phyloP scores from a whole-genome alignment of 92 coral and sea anemone species.

The Metridium senile region DNA sequence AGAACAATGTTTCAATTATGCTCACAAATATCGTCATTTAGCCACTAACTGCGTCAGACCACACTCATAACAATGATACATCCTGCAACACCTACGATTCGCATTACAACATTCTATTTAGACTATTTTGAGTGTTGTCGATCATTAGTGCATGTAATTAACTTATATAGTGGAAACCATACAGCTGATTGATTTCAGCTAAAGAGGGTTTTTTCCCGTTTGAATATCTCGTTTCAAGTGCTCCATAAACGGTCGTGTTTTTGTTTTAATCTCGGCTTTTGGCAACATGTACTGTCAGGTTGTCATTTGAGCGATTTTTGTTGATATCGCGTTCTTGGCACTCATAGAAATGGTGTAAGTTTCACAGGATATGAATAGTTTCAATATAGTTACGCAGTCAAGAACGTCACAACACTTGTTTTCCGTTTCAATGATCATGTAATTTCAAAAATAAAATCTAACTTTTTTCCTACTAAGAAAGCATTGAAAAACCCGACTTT shows the following conservation, averaged over 20 bases:
- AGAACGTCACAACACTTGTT: not conserved
- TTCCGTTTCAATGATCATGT: not conserved
- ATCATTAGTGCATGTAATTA: not conserved
- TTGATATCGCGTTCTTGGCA: not conserved
- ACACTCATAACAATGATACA: not conserved
- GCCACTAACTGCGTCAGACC: not conserved
- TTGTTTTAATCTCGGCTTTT: not conserved
- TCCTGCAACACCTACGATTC: not conserved
- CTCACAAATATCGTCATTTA: not conserved
- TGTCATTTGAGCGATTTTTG: not conserved
- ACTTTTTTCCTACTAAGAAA: no score
- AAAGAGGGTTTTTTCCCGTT: not conserved
- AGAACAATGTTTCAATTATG: slow-evolving; percentile 3
- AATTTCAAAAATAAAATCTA: no score
- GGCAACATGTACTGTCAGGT: not conserved
- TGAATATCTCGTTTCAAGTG: not conserved
- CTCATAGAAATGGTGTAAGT: not conserved
- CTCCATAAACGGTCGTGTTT: not conserved
- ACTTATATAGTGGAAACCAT: no score
- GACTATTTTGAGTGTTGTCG: no score
- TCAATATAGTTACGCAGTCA: not conserved
- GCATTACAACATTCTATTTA: no score
- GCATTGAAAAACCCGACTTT: no score
- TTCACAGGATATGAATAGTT: slow-evolving; percentile 5
- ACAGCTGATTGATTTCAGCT: not conserved